These are phyloP conservation scores for Pseudopipra pipra DNA, from an alignment of 2,113 vertebrate species.

Conservation along the genomic window DNA sequence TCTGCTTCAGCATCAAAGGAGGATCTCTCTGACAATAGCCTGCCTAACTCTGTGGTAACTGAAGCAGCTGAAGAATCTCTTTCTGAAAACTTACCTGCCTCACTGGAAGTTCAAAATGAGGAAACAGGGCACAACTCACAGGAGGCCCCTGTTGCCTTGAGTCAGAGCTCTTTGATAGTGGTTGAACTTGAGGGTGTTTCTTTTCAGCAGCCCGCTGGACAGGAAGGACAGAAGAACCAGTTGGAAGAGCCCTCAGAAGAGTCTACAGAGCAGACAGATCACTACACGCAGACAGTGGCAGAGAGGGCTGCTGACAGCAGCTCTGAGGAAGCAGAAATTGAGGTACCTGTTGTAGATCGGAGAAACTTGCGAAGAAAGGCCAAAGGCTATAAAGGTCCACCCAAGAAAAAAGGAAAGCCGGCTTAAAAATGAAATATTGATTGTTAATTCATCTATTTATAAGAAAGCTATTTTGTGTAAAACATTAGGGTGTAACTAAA, in stretches of 20 bases:
- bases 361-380: conserved; percentile 79
- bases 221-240: conserved; percentile 70
- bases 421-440: conserved; percentile 29
- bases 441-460: conserved; percentile 53
- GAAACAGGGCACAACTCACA: conserved; percentile 63
- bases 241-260: conserved; percentile 73
- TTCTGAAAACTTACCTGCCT: conserved; percentile 67
- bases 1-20: conserved; percentile 17
- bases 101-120: conserved; percentile 70
- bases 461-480: conserved; percentile 63
- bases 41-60: conserved; percentile 36
- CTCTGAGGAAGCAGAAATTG: conserved; percentile 80
- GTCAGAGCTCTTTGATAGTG: conserved; percentile 71
- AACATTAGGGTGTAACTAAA: conserved; percentile 50
- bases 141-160: conserved; percentile 58
- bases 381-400: conserved; percentile 79
- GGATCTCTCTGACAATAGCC: conserved; percentile 61
- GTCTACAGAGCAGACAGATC: conserved; percentile 56
- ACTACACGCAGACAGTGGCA: conserved; percentile 9
- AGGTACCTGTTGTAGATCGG: conserved; percentile 78
- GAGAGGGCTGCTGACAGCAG: conserved; percentile 76
- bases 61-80: conserved; percentile 60
- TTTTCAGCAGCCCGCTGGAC: conserved; percentile 60
- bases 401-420: conserved; percentile 80
- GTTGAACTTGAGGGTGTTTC: conserved; percentile 78